Evolutionary conservation across 2,113 vertebrate species (phyloP).

Genomic region (Anolis sagrei): DNA sequence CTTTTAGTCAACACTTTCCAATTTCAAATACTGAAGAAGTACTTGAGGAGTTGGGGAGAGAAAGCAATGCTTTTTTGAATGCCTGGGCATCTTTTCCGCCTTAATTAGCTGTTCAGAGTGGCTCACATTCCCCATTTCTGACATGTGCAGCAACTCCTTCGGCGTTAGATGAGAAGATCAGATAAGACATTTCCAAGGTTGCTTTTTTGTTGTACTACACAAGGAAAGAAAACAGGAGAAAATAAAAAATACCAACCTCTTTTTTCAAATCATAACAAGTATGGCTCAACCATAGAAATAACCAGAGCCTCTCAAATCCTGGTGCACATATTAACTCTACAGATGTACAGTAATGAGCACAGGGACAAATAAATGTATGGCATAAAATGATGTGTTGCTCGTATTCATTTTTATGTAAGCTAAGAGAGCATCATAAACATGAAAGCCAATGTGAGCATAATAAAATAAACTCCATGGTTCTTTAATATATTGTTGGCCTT

Average conservation of each 20-base stretch:
- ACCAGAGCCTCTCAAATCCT: conserved; percentile 43
- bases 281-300: neutral
- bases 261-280: neutral
- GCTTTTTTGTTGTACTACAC: neutral
- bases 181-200: conserved; percentile 23
- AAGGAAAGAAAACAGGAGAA: neutral
- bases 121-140: neutral
- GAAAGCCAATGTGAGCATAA: neutral
- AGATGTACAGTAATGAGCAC: neutral
- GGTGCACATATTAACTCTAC: conserved; percentile 24
- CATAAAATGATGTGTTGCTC: neutral
- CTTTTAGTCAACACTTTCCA: conserved; percentile 22
- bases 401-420: neutral
- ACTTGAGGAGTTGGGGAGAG: conserved; percentile 5
- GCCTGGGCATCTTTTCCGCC: conserved; percentile 5
- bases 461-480: conserved; percentile 1
- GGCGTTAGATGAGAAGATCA: neutral
- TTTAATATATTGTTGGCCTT: conserved; percentile 7
- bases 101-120: conserved; percentile 25
- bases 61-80: conserved; percentile 22
- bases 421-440: neutral
- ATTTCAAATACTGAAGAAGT: conserved; percentile 34
- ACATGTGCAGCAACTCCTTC: conserved; percentile 26
- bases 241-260: neutral
- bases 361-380: rapidly evolving